These are phyloP conservation scores for Poeciliopsis prolifica DNA, from an alignment of 2,113 vertebrate species.

Conservation along the genomic window DNA sequence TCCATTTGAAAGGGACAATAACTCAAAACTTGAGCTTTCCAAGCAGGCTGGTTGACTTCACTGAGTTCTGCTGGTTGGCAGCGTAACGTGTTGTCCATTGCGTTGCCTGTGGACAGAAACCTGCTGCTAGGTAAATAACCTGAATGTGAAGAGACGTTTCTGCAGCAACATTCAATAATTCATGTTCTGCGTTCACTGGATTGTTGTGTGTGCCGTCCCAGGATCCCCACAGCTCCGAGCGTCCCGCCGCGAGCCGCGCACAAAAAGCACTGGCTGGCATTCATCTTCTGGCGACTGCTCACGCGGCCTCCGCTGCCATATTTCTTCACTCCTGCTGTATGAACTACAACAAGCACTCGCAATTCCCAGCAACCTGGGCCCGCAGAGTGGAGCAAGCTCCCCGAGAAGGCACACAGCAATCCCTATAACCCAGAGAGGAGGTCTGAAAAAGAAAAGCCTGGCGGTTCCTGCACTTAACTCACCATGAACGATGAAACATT, in stretches of 20 bases:
- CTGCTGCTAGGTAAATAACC: background rate
- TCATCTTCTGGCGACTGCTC: conserved; percentile 21
- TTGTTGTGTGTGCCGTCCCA: conserved; percentile 17
- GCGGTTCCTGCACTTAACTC: conserved; percentile 45
- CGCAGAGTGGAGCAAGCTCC: conserved; percentile 27
- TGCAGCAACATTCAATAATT: conserved; percentile 39
- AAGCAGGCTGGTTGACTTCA: background rate
- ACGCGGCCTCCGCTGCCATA: conserved; percentile 34
- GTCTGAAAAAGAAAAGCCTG: background rate
- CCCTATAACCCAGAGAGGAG: conserved; percentile 31
- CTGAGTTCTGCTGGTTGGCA: background rate
- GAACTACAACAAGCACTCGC: conserved; percentile 52
- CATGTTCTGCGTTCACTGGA: conserved; percentile 26
- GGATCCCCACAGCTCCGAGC: conserved; percentile 47
- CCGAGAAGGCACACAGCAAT: conserved; percentile 23
- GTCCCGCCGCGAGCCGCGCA: conserved; percentile 29
- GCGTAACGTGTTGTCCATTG: background rate
- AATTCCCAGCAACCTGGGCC: conserved; percentile 45
- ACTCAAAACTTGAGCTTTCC: background rate
- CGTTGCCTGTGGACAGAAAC: background rate
- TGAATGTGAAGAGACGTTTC: background rate
- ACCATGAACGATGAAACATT: conserved; percentile 68
- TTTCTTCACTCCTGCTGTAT: conserved; percentile 40
- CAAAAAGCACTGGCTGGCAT: conserved; percentile 39
- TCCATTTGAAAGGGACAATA: background rate